Conservation (phyloP, 2,113 vertebrate genomes). For the Struthidea cinerea region DNA sequence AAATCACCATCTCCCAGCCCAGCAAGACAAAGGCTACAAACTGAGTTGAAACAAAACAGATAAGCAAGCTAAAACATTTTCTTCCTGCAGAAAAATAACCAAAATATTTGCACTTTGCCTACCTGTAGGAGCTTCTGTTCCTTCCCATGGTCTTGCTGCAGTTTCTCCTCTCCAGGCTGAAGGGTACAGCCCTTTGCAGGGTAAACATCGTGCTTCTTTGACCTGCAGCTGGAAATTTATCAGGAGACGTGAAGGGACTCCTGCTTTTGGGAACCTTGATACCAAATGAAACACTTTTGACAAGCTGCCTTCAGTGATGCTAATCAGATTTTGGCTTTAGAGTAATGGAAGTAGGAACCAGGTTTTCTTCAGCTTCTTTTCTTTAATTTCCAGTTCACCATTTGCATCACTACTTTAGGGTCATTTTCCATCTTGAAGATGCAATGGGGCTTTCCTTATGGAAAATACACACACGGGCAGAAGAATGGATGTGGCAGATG, state of each 20-base stretch:
- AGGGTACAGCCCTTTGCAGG: background rate
- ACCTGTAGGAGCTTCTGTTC: background rate
- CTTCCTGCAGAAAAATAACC: background rate
- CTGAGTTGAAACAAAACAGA: conserved; percentile 35
- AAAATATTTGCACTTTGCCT: background rate
- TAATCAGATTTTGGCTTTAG: background rate
- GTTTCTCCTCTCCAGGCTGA: background rate
- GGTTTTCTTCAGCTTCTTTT: background rate
- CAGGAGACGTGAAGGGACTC: background rate
- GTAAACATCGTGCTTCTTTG: background rate
- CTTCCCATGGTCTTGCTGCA: background rate
- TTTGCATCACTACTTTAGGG: background rate
- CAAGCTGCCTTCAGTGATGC: background rate
- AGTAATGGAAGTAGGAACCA: background rate
- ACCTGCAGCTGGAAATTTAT: background rate
- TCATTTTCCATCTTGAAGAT: background rate
- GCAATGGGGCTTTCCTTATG: background rate
- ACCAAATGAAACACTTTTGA: background rate
- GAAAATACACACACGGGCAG: background rate
- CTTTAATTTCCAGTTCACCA: background rate
- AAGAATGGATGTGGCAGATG: background rate
- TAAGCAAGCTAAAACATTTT: background rate
- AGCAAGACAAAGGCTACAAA: conserved; percentile 46
- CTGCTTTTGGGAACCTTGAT: background rate
- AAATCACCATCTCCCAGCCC: background rate